Percentiles rank a stretch among this genome's conserved stretches.
Evolutionary conservation across 2,113 vertebrate genomes (phyloP).

Genomic region (Gavia stellata): DNA sequence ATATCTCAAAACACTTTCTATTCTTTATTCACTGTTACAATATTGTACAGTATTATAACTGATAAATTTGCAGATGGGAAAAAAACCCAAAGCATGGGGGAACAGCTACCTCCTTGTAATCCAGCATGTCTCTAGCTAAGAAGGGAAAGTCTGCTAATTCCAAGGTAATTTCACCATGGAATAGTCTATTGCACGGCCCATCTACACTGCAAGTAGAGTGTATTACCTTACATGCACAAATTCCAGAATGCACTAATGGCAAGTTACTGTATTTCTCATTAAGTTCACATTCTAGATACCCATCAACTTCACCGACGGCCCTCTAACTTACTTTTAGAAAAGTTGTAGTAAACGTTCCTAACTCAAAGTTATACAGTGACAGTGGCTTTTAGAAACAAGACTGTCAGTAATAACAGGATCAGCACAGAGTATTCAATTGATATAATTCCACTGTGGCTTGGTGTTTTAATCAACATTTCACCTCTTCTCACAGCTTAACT

Average conservation of each 20-base stretch:
- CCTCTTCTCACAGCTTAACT: neutral
- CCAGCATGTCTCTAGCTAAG: neutral
- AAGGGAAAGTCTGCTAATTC: neutral
- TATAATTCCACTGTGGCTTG: neutral
- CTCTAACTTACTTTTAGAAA: neutral
- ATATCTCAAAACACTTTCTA: neutral
- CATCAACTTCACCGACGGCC: neutral
- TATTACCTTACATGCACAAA: neutral
- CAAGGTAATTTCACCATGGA: neutral
- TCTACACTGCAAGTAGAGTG: neutral
- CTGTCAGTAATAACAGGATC: neutral
- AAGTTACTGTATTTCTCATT: neutral
- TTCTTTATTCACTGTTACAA: neutral
- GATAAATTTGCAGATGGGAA: neutral
- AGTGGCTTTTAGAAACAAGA: neutral
- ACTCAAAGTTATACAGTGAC: neutral
- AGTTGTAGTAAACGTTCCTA: neutral
- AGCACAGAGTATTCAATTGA: neutral
- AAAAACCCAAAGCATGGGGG: neutral
- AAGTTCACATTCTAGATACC: neutral
- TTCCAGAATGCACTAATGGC: neutral
- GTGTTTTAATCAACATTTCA: neutral
- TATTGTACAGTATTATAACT: neutral
- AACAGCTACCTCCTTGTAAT: neutral
- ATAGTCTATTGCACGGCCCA: neutral